Percentiles rank a stretch among this genome's conserved stretches.
These are phyloP conservation scores for Charaxes varanes DNA, from an alignment of 1,140 invertebrate genomes.

Conservation along the genomic window DNA sequence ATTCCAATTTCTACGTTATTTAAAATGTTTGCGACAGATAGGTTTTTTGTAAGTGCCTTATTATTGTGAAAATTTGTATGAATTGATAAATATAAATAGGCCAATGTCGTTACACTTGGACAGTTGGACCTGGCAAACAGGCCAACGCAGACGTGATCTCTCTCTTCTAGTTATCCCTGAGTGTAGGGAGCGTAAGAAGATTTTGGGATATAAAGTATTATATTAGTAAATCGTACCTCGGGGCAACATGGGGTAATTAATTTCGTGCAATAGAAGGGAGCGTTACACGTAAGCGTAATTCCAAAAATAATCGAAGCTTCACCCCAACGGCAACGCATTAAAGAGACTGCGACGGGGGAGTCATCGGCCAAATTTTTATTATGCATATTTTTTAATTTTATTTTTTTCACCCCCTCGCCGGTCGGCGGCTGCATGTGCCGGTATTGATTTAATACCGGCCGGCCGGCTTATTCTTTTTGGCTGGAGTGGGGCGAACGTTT, in stretches of 20 bases:
- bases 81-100: no score
- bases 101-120: no score
- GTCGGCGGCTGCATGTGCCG: conserved; percentile 40
- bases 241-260: conserved; percentile 6
- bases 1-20: no score
- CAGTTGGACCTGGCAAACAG: no score
- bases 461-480: conserved; percentile 46
- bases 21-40: no score
- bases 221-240: conserved; percentile 19
- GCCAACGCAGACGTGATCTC: no score
- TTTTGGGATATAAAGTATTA: no score
- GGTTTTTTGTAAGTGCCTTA: no score
- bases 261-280: conserved; percentile 13
- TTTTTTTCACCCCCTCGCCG: conserved; percentile 50
- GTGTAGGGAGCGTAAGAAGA: no score
- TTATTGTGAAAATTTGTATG: no score
- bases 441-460: conserved; percentile 67
- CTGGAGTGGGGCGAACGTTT: conserved; percentile 36
- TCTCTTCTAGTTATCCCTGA: no score
- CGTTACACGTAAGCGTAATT: conserved; percentile 42
- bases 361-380: conserved; percentile 69
- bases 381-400: conserved; percentile 72
- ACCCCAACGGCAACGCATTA: no score
- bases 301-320: conserved; percentile 61
- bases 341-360: conserved; percentile 43